Percentiles rank a stretch among this genome's conserved stretches.
These are phyloP conservation scores for Columba livia DNA, from an alignment of 2,113 vertebrate genomes.

Conservation along the genomic window DNA sequence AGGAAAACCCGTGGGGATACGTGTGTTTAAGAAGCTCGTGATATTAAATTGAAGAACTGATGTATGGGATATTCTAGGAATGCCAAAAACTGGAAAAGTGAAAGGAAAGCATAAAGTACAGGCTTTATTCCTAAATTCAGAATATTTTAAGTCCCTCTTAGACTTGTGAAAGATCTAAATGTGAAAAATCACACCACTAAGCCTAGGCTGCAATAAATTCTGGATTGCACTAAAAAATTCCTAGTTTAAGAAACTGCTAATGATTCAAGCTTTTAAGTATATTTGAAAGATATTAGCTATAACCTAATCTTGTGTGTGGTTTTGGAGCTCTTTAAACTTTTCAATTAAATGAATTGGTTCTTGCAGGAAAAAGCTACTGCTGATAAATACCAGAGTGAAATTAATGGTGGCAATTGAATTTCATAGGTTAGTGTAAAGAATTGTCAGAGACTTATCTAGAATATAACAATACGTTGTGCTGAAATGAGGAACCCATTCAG, in stretches of 20 bases:
- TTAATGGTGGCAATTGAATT: conserved; percentile 66
- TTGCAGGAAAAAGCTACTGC: conserved; percentile 39
- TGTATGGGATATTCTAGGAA: neutral
- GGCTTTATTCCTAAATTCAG: neutral
- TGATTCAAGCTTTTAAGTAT: conserved; percentile 52
- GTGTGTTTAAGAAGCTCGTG: neutral
- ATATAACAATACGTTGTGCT: conserved; percentile 38
- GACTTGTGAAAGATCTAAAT: neutral
- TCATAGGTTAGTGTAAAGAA: conserved; percentile 25
- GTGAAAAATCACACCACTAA: neutral
- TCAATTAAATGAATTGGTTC: conserved; percentile 67
- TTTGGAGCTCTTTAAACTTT: conserved; percentile 47
- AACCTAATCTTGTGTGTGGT: conserved; percentile 41
- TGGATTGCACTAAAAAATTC: neutral
- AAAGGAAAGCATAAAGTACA: neutral
- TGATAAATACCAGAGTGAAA: conserved; percentile 60
- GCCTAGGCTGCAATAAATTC: neutral
- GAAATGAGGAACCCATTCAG: conserved; percentile 19
- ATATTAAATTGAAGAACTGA: neutral
- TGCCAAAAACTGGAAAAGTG: neutral
- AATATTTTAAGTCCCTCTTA: neutral
- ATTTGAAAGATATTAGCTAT: conserved; percentile 55
- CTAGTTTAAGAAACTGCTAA: conserved; percentile 29
- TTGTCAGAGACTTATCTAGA: conserved; percentile 35
- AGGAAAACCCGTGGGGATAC: neutral